Base-by-base conservation (phyloP, 2,797 vertebrate species). In the Syncerus caffer region DNA sequence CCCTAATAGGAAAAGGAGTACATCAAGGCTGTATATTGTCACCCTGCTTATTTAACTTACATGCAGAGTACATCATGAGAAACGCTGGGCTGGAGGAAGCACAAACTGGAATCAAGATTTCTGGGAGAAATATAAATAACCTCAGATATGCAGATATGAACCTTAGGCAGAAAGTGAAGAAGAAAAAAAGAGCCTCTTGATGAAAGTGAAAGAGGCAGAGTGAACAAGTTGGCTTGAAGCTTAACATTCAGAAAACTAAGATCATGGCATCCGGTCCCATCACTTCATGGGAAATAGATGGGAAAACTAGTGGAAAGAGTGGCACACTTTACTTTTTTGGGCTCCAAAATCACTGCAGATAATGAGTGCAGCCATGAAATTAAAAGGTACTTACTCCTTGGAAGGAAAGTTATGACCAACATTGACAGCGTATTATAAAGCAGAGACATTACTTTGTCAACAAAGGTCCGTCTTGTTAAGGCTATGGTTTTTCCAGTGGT, bases 371-470 rank as follows among this genome's bases (percentile, higher is more conserved):
- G 64, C 9, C 64, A 34, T 21, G 64, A 67, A 67, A 21, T 34
- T 67, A 67, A 34, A 67, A 1, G 64, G 9, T 0, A 0, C 4
- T 34, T 34, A 67, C n/a, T 67, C 17, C 64, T 34, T 67, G 64
- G n/a, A 67, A 67, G 64, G 17, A 67, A 67, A 67, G n/a, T 34
- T 67, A 67, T 67, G 17, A 34, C 17, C 64, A 67, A 34, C 4
- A 10, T 21, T 1, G n/a, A 34, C 1, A 67, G n/a, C 9, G 67
- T 21, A 21, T 67, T 67, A 67, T 6, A 34, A 21, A 34, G n/a
- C 4, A 21, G n/a, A 67, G 64, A 21, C n/a, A 21, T 34, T 6
- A 34, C 9, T 21, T 34, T 67, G n/a, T 21, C 9, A 67, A 67
- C 17, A 34, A 34, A 67, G 64, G 10, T 71, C 19, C 10, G 5